phyloP scores from a whole-genome alignment of 92 coral and sea anemone species.

The Porites divaricata region DNA sequence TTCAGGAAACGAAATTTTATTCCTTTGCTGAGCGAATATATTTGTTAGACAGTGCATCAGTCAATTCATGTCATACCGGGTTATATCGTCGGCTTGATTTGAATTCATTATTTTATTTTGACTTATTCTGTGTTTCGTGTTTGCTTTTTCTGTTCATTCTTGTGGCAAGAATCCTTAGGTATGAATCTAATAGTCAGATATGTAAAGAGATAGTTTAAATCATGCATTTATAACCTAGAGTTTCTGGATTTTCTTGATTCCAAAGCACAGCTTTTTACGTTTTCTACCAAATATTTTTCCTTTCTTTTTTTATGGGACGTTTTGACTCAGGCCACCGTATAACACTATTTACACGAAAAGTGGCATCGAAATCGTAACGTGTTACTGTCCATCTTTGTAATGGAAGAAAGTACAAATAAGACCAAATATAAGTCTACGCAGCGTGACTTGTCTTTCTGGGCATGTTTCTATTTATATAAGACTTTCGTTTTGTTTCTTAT shows the following conservation, averaged over 20 bases:
- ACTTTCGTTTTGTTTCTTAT: constrained; percentile 1
- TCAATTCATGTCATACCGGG: neutral
- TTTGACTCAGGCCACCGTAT: too few relatives aligned
- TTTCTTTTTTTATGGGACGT: neutral
- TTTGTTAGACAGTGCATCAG: neutral
- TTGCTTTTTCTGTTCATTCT: neutral
- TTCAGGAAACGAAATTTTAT: too few relatives aligned
- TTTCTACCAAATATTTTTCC: neutral
- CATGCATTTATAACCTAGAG: neutral
- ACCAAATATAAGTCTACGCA: neutral
- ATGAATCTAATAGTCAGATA: too few relatives aligned
- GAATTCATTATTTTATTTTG: too few relatives aligned
- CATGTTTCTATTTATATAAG: neutral
- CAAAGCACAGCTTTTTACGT: neutral
- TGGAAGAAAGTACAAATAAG: too few relatives aligned
- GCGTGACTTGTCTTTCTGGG: neutral
- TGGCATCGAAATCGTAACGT: neutral
- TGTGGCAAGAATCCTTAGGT: neutral
- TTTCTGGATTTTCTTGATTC: neutral
- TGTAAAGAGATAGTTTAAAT: neutral
- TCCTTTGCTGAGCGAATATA: neutral
- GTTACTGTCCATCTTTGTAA: neutral
- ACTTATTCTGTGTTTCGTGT: neutral
- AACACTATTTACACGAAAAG: neutral
- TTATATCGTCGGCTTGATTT: neutral